Conservation (phyloP, 2,888 invertebrate genomes). For the Drosophila neotestacea region DNA sequence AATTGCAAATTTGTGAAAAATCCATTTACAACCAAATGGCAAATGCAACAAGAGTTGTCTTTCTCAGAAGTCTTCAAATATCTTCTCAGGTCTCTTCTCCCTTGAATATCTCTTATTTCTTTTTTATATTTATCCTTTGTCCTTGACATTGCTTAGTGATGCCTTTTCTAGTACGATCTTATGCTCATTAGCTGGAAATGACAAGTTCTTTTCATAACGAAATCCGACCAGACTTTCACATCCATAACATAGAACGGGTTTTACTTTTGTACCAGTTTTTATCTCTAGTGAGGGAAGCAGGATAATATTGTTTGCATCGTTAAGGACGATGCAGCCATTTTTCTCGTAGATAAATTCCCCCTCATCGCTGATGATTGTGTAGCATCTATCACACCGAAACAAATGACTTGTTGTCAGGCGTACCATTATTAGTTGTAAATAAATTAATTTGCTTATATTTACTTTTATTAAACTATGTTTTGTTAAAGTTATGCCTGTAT, state of each 20-base stretch:
- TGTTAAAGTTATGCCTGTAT: too few relatives aligned
- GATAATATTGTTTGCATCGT: not conserved
- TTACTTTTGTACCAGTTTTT: not conserved
- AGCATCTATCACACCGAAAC: constrained; percentile 17
- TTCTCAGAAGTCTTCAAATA: not conserved
- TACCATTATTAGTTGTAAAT: not conserved
- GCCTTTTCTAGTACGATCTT: constrained; percentile 1
- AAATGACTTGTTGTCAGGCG: constrained; percentile 18
- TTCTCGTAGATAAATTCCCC: constrained; percentile 22
- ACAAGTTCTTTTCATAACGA: constrained; percentile 14
- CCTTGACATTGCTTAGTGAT: constrained; percentile 15
- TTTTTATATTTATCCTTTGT: not conserved
- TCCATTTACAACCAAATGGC: not conserved
- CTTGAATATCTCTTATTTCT: not conserved
- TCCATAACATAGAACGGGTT: not conserved
- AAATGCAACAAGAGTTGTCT: too few relatives aligned
- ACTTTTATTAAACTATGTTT: too few relatives aligned
- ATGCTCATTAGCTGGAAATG: not conserved
- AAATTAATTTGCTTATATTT: not conserved
- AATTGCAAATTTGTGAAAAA: constrained; percentile 1
- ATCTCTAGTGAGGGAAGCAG: not conserved
- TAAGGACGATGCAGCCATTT: constrained; percentile 17
- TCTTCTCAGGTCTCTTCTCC: not conserved
- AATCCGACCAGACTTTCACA: constrained; percentile 19
- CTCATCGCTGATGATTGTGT: constrained; percentile 18